Evolutionary conservation across 2,888 invertebrate species (phyloP), one percentile per base, ranked within the genome.

Genomic region (Drosophila macrospina): DNA sequence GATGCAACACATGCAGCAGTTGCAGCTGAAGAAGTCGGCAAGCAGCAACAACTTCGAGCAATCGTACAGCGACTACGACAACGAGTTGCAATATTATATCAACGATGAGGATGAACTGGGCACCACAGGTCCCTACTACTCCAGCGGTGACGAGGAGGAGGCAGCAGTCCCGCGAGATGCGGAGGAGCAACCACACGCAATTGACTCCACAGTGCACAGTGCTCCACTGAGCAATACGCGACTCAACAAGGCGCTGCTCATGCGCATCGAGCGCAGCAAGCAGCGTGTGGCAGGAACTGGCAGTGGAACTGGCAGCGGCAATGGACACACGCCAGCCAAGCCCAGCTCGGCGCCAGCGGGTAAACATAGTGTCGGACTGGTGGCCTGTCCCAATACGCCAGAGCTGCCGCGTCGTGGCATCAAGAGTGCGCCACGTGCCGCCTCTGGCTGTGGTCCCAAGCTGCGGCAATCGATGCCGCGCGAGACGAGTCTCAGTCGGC

Each of bases 201-300:
- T 37, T 6, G 70, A 72, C 8, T 7, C 57, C 0, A 13, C 78
- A 0, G 84, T 78, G 48, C 88, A 20, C 20, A 20, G 20, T 3
- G 20, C 20, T 20, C 20, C 83, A 15, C 81, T 94, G 64, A 92
- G 93, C 41, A 93, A 93, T 73, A 94, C 94, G 88, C 94, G 93
- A 64, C 95, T 95, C 80, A 97, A 97, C 90, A 93, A 96, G 74
- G 95, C 96, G n/a, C 93, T 95, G 67, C 94, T 95, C 89, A 92
- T 96, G 92, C 93, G 96, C 44, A 91, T 92, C 56, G 92, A 92
- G 59, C 87, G 91, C 6, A 92, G 92, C 74, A 92, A 92, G 45
- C 91, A 91, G 66, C 90, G 90, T 42, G 91, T 90, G 0, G 83
- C 89, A 11, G 89, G 69, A 20, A 60, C 30, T 8, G 71, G 45